Conservation (phyloP, 1,140 invertebrate species). For the Hyphantria cunea region DNA sequence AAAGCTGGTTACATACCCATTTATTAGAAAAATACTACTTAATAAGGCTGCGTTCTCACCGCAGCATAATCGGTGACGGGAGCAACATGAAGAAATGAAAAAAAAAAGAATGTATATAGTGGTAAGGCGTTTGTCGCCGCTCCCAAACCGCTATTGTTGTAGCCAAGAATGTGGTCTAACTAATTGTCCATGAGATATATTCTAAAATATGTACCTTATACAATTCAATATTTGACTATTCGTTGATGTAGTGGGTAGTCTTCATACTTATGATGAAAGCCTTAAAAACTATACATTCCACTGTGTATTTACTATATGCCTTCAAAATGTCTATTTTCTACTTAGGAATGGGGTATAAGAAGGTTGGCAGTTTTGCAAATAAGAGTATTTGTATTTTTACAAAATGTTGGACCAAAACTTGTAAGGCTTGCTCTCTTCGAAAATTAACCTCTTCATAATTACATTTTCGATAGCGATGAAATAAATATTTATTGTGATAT, state of each 20-base stretch:
- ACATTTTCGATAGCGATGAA: conserved; percentile 12
- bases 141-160: too few species aligned
- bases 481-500: conserved; percentile 33
- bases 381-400: conserved; percentile 44
- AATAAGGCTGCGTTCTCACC: background rate
- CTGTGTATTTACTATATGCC: conserved; percentile 70
- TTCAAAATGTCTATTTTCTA: conserved; percentile 66
- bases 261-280: conserved; percentile 68
- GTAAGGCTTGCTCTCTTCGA: conserved; percentile 60
- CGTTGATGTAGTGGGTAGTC: conserved; percentile 39
- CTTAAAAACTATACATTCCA: conserved; percentile 77
- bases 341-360: conserved; percentile 35
- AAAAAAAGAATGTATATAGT: too few species aligned
- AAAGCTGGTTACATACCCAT: conserved; percentile 1
- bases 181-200: conserved; percentile 16
- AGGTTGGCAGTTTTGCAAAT: conserved; percentile 34
- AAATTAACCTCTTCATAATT: conserved; percentile 35
- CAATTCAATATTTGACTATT: conserved; percentile 27
- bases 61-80: too few species aligned
- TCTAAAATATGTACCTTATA: conserved; percentile 22
- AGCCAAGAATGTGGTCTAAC: too few species aligned
- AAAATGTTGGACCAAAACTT: conserved; percentile 66
- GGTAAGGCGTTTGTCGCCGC: too few species aligned
- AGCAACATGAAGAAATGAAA: too few species aligned
- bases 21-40: conserved; percentile 24